Conservation (phyloP, 1,140 invertebrate genomes). For the Carcinoscorpius rotundicauda region DNA sequence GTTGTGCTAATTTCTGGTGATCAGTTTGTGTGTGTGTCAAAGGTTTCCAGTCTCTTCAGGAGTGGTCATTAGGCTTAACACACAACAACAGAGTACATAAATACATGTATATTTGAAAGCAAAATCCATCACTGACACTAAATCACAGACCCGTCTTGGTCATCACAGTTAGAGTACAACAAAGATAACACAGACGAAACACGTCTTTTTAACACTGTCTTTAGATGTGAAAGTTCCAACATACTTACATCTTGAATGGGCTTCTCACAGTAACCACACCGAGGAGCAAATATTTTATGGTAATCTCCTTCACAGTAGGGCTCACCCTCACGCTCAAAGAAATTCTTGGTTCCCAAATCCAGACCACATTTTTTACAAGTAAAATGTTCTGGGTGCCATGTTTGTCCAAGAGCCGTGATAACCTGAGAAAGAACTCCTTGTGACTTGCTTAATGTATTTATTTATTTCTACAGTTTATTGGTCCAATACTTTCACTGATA, state of each 20-base stretch:
- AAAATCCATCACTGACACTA: too few species aligned
- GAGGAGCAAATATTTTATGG: slow-evolving; percentile 93
- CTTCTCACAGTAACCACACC: slow-evolving; percentile 96
- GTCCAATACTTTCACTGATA: too few species aligned
- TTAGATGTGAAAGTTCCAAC: background rate
- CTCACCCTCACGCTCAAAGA: slow-evolving; percentile 91
- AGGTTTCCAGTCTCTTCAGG: too few species aligned
- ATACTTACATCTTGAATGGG: slow-evolving; percentile 86
- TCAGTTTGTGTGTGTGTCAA: too few species aligned
- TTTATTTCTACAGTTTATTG: too few species aligned
- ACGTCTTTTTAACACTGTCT: slow-evolving; percentile 24
- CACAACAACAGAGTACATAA: too few species aligned
- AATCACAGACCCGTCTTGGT: too few species aligned
- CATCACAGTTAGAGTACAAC: too few species aligned
- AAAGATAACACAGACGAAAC: slow-evolving; percentile 18
- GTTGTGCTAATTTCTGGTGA: too few species aligned
- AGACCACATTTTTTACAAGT: slow-evolving; percentile 92
- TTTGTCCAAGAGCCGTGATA: slow-evolving; percentile 90
- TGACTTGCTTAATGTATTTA: too few species aligned
- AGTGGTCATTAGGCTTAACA: too few species aligned
- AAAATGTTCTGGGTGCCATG: slow-evolving; percentile 99
- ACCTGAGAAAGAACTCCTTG: slow-evolving; percentile 40
- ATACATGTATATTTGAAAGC: too few species aligned
- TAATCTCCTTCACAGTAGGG: slow-evolving; percentile 98
- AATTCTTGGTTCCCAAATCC: slow-evolving; percentile 92